Evolutionary conservation across 2,113 vertebrate species (phyloP), one percentile per base, ranked within the genome.

Genomic region (Andinoacara biseriatus): DNA sequence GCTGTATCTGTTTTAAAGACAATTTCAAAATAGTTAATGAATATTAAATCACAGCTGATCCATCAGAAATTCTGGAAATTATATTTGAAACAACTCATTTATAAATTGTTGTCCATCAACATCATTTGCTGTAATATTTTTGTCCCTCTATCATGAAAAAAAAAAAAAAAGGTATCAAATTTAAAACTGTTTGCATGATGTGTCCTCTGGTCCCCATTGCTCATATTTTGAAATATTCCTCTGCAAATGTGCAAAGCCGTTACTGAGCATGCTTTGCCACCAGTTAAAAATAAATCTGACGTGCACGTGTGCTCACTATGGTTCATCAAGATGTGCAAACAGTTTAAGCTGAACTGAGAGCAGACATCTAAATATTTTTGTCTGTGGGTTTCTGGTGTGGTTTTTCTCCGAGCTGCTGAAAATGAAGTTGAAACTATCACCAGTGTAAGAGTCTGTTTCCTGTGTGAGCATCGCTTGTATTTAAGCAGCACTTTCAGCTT

Each of bases 21-120:
- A n/a, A 54, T 33, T 33, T n/a, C 1, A 5, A 31, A 72, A 72
- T 7, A 20, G 18, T 33, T 31, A 4, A 3, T 52, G 20, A 0
- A 7, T 33, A 54, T 33, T 0, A 72, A 54, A 14, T 13, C 13
- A 54, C 2, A n/a, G 29, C 17, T 3, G 0, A n/a, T 11, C 0
- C 20, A 8, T 54, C 17, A 3, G 3, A 72, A 72, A n/a, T 72
- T 0, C 5, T 7, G 2, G 10, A 72, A 54, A 72, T 10, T 7
- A 11, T 31, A 69, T 2, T 7, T 20, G 65, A 69, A 5, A 17
- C 1, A 0, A 29, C 15, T 49, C 0, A 69, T 69, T 69, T 52
- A 2, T 1, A 29, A 0, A 7, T 0, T 0, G 10, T 69, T 69
- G 24, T 17, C 61, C 1, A 5, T 63, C 2, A 49, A 49, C 9